Evolutionary conservation across 2,113 vertebrate species (phyloP).

Genomic region (Willisornis vidua): DNA sequence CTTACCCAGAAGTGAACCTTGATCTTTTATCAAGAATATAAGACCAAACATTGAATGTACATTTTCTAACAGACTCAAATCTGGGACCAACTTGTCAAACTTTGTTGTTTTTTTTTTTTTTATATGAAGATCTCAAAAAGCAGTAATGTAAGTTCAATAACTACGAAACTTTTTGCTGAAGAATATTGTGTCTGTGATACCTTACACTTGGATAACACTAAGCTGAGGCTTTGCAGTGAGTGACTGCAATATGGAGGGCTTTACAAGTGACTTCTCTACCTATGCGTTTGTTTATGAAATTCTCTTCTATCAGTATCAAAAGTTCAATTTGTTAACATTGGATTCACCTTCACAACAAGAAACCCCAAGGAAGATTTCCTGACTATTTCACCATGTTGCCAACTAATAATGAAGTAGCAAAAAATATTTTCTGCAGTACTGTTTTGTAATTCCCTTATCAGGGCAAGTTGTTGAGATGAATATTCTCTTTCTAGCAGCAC

Average conservation of each 20-base stretch:
- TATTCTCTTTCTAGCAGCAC: conserved; percentile 78
- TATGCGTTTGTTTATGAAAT: conserved; percentile 64
- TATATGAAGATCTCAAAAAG: conserved; percentile 72
- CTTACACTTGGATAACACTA: conserved; percentile 35
- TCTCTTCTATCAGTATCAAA: conserved; percentile 68
- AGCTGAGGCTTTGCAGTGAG: conserved; percentile 43
- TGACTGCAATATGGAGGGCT: conserved; percentile 70
- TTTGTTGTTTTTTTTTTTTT: conserved; percentile 48
- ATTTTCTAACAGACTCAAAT: conserved; percentile 86
- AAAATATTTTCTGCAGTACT: conserved; percentile 84
- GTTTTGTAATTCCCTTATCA: conserved; percentile 84
- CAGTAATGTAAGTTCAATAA: conserved; percentile 53
- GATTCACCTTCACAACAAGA: conserved; percentile 75
- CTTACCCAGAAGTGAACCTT: conserved; percentile 82
- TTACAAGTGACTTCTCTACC: conserved; percentile 66
- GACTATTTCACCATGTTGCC: conserved; percentile 86
- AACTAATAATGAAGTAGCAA: conserved; percentile 85
- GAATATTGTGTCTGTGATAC: conserved; percentile 40
- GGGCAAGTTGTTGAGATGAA: conserved; percentile 76
- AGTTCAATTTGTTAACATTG: conserved; percentile 66
- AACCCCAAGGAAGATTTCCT: conserved; percentile 75
- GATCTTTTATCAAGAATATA: conserved; percentile 79
- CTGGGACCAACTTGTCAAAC: conserved; percentile 85
- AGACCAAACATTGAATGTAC: conserved; percentile 91
- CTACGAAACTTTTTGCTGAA: conserved; percentile 38